phyloP scores from a whole-genome alignment of 2,113 vertebrate genomes.

The Pseudolaguvia tuberculata region DNA sequence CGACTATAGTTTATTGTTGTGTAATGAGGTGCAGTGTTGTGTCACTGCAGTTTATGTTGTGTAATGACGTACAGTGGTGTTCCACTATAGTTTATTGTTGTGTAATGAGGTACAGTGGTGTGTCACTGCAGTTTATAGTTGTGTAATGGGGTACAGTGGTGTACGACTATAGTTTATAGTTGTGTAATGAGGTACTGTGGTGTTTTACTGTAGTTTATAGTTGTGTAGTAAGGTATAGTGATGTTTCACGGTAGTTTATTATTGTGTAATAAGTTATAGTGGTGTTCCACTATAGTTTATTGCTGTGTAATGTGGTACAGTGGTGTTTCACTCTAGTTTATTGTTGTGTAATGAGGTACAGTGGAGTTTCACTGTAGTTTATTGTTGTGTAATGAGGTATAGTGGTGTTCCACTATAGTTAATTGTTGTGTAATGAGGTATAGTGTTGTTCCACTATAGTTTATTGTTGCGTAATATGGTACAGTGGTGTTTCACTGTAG shows the following conservation, averaged over 20 bases:
- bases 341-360: background rate
- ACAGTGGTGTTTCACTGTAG: background rate
- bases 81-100: no score
- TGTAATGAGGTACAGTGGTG: background rate
- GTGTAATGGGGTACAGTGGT: background rate
- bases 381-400: background rate
- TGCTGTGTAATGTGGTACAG: background rate
- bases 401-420: background rate
- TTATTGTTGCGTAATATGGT: background rate
- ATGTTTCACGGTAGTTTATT: background rate
- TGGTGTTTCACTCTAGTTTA: background rate
- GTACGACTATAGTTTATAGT: background rate
- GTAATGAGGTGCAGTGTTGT: no score
- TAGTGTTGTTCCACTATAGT: background rate
- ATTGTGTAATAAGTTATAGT: background rate
- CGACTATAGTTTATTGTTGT: background rate
- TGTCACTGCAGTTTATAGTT: background rate
- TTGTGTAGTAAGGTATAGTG: background rate
- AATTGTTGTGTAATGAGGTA: background rate
- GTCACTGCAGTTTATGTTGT: background rate
- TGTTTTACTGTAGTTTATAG: background rate
- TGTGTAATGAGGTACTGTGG: no score
- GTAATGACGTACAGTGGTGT: no score
- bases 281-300: background rate
- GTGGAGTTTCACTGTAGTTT: background rate